Evolutionary conservation across 2,888 invertebrate species (phyloP).

Genomic region (Emmelina monodactyla): DNA sequence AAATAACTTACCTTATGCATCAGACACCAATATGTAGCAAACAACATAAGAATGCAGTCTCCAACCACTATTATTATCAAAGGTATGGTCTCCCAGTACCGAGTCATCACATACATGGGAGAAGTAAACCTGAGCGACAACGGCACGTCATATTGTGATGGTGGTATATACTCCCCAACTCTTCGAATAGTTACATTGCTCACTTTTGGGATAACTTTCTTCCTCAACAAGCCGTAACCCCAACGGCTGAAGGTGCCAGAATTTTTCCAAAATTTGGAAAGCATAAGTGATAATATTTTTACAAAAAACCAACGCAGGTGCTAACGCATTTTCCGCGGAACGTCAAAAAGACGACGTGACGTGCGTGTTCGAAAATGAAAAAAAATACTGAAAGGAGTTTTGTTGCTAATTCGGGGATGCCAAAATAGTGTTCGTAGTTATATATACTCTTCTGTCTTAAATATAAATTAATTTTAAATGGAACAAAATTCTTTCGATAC

Average conservation of each 20-base stretch:
- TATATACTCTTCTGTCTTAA: no score
- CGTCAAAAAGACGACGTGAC: no score
- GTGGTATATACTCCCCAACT: constrained; percentile 23
- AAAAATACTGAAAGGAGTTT: no score
- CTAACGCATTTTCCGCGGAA: no score
- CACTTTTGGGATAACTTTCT: constrained; percentile 14
- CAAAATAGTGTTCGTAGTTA: no score
- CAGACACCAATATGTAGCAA: no score
- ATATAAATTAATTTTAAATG: no score
- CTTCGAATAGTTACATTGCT: neutral
- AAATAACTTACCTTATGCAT: constrained; percentile 34
- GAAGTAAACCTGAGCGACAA: constrained; percentile 25
- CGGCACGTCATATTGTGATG: constrained; percentile 39
- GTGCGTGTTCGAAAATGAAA: no score
- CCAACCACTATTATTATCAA: constrained; percentile 28
- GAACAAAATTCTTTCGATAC: no score
- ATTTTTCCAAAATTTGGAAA: neutral
- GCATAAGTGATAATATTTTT: neutral
- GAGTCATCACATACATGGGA: constrained; percentile 23
- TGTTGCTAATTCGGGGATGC: no score
- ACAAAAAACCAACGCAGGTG: no score
- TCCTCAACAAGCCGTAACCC: constrained; percentile 3
- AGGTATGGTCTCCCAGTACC: constrained; percentile 45
- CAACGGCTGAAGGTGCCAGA: neutral
- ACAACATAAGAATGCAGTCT: no score